Evolutionary conservation across 2,888 invertebrate genomes (phyloP).

Genomic region (Tetragnatha montana): DNA sequence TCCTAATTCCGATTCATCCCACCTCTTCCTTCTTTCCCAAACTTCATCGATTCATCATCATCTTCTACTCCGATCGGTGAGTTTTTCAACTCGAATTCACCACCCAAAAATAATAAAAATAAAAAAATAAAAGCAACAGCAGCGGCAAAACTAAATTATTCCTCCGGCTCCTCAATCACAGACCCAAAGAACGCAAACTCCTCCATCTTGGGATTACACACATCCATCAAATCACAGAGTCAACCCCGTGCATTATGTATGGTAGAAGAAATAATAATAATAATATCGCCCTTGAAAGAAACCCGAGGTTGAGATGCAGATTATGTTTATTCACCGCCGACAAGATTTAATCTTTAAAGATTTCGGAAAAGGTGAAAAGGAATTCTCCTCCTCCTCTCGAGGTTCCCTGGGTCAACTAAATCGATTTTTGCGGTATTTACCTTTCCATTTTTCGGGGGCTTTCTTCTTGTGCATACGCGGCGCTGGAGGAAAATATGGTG

Average conservation of each 20-base stretch:
- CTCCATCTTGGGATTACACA: conserved; percentile 4
- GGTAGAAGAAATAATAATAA: neutral
- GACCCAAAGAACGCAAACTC: neutral
- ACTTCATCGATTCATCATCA: neutral
- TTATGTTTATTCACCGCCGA: conserved; percentile 51
- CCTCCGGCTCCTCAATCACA: neutral
- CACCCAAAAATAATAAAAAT: too few relatives aligned
- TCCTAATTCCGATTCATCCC: too few relatives aligned
- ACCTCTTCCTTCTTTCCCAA: too few relatives aligned
- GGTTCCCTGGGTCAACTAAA: conserved; percentile 17
- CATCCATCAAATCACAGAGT: conserved; percentile 42
- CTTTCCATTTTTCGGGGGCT: conserved; percentile 30
- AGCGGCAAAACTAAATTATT: neutral
- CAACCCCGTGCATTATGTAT: conserved; percentile 44
- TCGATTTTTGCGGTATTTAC: conserved; percentile 53
- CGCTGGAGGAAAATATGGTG: neutral
- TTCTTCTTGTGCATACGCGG: neutral
- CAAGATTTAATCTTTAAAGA: conserved; percentile 49
- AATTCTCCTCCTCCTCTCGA: neutral
- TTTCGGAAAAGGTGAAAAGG: neutral
- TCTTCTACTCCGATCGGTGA: neutral
- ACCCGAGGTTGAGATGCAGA: conserved; percentile 40
- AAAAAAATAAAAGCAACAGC: neutral
- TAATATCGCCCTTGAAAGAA: conserved; percentile 1
- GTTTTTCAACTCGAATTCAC: neutral